Base-by-base conservation (phyloP, 2,888 invertebrate species). In the Andrena minutula region DNA sequence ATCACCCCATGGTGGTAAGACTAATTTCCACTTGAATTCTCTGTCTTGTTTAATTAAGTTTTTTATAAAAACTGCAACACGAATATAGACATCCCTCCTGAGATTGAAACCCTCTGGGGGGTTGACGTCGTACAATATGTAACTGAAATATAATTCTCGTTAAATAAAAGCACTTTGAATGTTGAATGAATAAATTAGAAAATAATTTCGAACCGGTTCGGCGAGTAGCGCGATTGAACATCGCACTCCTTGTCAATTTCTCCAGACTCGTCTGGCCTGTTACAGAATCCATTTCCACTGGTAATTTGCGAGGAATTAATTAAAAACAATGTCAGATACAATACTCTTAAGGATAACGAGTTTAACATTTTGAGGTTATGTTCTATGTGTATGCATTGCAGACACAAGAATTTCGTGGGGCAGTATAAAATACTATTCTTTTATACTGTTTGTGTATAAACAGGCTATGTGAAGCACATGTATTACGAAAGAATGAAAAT, bases 31-130 rank as follows among this genome's bases (percentile, higher is more conserved):
- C 75, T 95, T 94, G 26, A 93, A 93, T 77, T 93, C 92, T 0
- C 94, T 94, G 12, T 94, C 92, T 75, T 95, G 95, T 77, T 96
- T 68, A 35, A 86, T 95, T 72, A 98, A 94, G 79, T 96, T 95
- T 41, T 96, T 95, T 0, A 98, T 95, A 92, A 99, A 96, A 64
- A 97, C 96, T 1, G 99, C 98, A 90, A 99, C 95, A 88, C 99
- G 95, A 95, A 99, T 97, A 91, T 98, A 99, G 1, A 99, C 99
- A 95, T 99, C 99, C 49, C 99, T 95, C 20, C 99, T 95, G 82
- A 99, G 95, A 95, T 99, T 99, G 92, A 99, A 99, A 0, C 99
- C 99, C 95, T 99, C 99, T 0, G 97, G 97, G 2, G 97, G 97
- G 95, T 99, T 99, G 0, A 99, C 97, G 92, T 99, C 98, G 94